Percentiles rank a stretch among this genome's conserved stretches.
These are phyloP conservation scores for Propithecus perrieri DNA, from an alignment of 2,797 vertebrate species.

Conservation along the genomic window DNA sequence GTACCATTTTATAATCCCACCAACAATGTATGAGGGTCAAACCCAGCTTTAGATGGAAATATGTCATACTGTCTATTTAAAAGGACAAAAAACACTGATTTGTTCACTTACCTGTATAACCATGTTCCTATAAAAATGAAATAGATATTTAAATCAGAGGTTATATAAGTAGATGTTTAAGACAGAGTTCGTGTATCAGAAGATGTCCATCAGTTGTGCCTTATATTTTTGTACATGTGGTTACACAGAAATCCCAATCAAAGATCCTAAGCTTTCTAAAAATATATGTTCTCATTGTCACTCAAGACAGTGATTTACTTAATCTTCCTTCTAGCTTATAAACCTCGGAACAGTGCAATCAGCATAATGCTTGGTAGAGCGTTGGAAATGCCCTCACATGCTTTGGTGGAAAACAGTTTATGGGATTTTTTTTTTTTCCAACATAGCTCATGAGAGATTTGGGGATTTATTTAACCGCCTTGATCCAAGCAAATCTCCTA, in stretches of 20 bases:
- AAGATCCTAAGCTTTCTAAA: slow-evolving; percentile 78
- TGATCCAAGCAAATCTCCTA: slow-evolving; percentile 65
- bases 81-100: neutral
- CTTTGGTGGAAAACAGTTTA: slow-evolving; percentile 74
- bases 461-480: slow-evolving; percentile 67
- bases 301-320: slow-evolving; percentile 80
- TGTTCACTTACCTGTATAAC: neutral
- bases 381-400: slow-evolving; percentile 73
- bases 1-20: neutral
- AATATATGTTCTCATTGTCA: slow-evolving; percentile 80
- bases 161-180: neutral
- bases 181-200: slow-evolving; percentile 55
- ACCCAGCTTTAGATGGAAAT: neutral
- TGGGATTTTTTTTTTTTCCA: slow-evolving; percentile 46
- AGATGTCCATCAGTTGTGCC: slow-evolving; percentile 43
- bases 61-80: neutral
- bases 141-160: slow-evolving; percentile 1
- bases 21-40: neutral
- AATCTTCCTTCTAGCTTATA: slow-evolving; percentile 76
- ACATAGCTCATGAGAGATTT: slow-evolving; percentile 70
- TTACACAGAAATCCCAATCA: slow-evolving; percentile 76
- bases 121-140: slow-evolving; percentile 3
- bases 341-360: slow-evolving; percentile 79
- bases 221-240: slow-evolving; percentile 72
- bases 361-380: slow-evolving; percentile 69